Base-by-base conservation (phyloP, 2,113 vertebrate genomes). In the Morone chrysops region DNA sequence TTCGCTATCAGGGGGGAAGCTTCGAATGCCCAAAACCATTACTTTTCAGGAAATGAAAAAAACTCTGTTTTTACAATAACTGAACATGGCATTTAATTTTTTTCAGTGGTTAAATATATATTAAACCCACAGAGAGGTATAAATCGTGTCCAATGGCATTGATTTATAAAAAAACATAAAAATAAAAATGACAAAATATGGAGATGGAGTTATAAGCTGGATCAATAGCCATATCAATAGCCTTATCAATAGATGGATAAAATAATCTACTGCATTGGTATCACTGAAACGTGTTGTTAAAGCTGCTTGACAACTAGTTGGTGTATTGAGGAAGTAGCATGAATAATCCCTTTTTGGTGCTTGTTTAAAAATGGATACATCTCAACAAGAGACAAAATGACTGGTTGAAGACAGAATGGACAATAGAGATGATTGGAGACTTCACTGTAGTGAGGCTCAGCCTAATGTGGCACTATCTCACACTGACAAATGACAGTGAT, bases 321-420 rank as follows among this genome's bases (percentile, higher is more conserved):
- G 25, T 78, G 83, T n/a, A 67, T 36, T 47, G 22, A 66, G 9
- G 11, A 45, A 62, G 38, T 3, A 6, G 8, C 20, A 6, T 20
- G 14, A 48, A 47, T 57, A 53, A 70, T 9, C 16, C n/a, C 54
- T n/a, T 63, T 81, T 50, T 31, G n/a, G 16, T 10, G 56, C 41
- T 6, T 70, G 63, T 20, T 65, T 22, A 41, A 85, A 80, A 62
- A 78, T 60, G 6, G 41, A 62, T 50, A 59, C 70, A 67, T 40
- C 6, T 72, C 70, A 54, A 1, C 3, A 43, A 57, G 59, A 72
- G 10, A 56, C 2, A n/a, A 53, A 78, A 75, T 18, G 38, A n/a
- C 38, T 51, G 16, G 13, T 13, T 48, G 11, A 45, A 48, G 62
- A 63, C 38, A 5, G 36, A 70, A 67, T n/a, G 25, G 41, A 70